Evolutionary conservation across 1,140 invertebrate species (phyloP), one percentile per base, ranked within the genome.

Genomic region (Hypothenemus hampei): DNA sequence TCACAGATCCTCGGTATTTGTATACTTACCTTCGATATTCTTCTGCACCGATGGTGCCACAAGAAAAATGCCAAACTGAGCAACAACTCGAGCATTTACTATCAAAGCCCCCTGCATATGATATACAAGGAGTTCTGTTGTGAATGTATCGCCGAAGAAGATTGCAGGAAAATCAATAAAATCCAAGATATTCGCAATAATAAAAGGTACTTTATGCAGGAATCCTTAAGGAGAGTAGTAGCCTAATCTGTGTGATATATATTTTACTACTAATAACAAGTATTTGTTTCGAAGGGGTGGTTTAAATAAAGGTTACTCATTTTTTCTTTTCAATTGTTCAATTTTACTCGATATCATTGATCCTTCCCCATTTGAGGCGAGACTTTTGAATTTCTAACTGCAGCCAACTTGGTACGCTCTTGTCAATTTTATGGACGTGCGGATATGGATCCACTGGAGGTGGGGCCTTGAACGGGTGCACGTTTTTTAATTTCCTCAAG

Each of bases 401-500:
- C 18, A 86, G 68, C 92, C 92, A 96, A 1, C 82, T 82, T 1
- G 91, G 89, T 61, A 80, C 73, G 37, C 70, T 67, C 4, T 65
- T 67, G 3, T 77, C 73, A n/a, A 83, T 70, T 11, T 73, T 66
- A 55, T 85, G 75, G 10, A 86, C 85, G 67, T 87, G 87, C 7
- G 89, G 94, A 71, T 84, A 93, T 52, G 79, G 82, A 0, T 81
- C 65, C 11, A 79, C 75, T 15, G 77, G 73, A 36, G 82, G 75
- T 0, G 84, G 82, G 4, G 75, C 78, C 55, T 86, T 77, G 65
- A 97, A 95, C 0, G 93, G 93, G 78, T 93, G 80, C 19, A 84
- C 78, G 39, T 80, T 80, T 65, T 86, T 86, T 48, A 98, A 69
- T 69, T 91, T 90, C 29, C 83, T 81, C 39, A 89, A 62, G 15